These are phyloP conservation scores for Micrastur ruficollis DNA, from an alignment of 2,797 vertebrate genomes.

Conservation along the genomic window DNA sequence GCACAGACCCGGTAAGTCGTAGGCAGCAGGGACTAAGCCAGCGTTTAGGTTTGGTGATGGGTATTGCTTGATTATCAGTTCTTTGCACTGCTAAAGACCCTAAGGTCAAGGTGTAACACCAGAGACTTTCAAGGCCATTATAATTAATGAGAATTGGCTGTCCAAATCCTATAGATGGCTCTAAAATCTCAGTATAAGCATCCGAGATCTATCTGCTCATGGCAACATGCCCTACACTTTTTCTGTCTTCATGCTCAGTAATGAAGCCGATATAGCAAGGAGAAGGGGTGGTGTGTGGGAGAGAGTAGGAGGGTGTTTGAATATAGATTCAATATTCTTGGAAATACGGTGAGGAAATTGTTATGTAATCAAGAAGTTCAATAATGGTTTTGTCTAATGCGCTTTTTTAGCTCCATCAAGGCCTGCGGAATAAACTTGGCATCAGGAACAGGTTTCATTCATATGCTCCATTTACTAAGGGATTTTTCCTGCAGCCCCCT, in stretches of 20 bases:
- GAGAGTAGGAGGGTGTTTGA: slow-evolving; percentile 62
- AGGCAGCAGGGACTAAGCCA: background rate
- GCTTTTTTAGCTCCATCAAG: slow-evolving; percentile 48
- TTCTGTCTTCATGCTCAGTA: slow-evolving; percentile 34
- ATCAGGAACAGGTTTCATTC: slow-evolving; percentile 40
- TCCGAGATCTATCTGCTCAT: slow-evolving; percentile 19
- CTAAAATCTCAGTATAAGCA: slow-evolving; percentile 48
- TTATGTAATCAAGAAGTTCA: slow-evolving; percentile 65
- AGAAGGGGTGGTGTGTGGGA: slow-evolving; percentile 60
- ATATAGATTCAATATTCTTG: slow-evolving; percentile 65
- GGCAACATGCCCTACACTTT: slow-evolving; percentile 47
- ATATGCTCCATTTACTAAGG: slow-evolving; percentile 5
- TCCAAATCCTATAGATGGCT: slow-evolving; percentile 51
- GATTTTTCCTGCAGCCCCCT: background rate
- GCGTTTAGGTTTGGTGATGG: background rate
- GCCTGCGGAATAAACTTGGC: slow-evolving; percentile 25
- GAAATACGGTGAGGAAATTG: slow-evolving; percentile 67
- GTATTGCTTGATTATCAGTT: background rate
- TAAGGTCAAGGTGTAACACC: background rate
- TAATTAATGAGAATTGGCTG: background rate
- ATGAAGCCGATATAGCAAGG: slow-evolving; percentile 58
- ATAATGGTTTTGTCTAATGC: slow-evolving; percentile 60
- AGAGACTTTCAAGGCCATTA: background rate
- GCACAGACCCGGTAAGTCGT: background rate
- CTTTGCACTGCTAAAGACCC: background rate